Evolutionary conservation across 2,888 invertebrate genomes (phyloP).

Genomic region (Macroteleia sp.): DNA sequence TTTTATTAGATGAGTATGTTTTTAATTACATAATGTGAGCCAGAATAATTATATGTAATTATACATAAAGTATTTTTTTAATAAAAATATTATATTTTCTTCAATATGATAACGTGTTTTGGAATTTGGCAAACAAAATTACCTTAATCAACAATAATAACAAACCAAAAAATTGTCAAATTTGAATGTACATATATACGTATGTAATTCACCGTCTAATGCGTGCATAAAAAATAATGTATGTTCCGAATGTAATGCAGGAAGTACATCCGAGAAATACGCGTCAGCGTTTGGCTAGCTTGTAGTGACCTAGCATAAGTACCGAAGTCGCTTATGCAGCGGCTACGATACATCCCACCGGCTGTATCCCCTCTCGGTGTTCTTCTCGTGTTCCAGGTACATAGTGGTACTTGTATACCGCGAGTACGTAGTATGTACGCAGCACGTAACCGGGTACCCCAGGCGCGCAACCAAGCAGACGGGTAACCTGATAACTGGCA

Average conservation of each 20-base stretch:
- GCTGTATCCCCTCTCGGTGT: slow-evolving; percentile 28
- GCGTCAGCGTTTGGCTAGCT: slow-evolving; percentile 38
- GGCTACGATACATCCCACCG: slow-evolving; percentile 38
- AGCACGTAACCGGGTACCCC: slow-evolving; percentile 64
- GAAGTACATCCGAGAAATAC: slow-evolving; percentile 49
- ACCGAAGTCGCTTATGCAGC: slow-evolving; percentile 17
- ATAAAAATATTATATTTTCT: too few relatives aligned
- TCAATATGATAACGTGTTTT: too few relatives aligned
- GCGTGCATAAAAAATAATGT: too few relatives aligned
- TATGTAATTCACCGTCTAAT: too few relatives aligned
- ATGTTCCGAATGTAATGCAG: slow-evolving; percentile 23
- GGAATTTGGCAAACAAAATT: too few relatives aligned
- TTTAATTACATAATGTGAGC: too few relatives aligned
- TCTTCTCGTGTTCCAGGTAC: slow-evolving; percentile 57
- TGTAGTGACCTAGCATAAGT: slow-evolving; percentile 31
- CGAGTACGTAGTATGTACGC: slow-evolving; percentile 61
- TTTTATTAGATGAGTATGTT: too few relatives aligned
- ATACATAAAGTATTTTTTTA: too few relatives aligned
- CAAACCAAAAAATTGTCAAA: too few relatives aligned
- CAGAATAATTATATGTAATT: too few relatives aligned
- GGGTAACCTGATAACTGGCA: slow-evolving; percentile 80
- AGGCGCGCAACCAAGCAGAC: slow-evolving; percentile 60
- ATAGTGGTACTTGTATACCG: slow-evolving; percentile 68
- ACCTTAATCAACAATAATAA: too few relatives aligned
- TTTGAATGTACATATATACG: too few relatives aligned